phyloP scores from a whole-genome alignment of 2,113 vertebrate genomes.

The Camelus bactrianus region DNA sequence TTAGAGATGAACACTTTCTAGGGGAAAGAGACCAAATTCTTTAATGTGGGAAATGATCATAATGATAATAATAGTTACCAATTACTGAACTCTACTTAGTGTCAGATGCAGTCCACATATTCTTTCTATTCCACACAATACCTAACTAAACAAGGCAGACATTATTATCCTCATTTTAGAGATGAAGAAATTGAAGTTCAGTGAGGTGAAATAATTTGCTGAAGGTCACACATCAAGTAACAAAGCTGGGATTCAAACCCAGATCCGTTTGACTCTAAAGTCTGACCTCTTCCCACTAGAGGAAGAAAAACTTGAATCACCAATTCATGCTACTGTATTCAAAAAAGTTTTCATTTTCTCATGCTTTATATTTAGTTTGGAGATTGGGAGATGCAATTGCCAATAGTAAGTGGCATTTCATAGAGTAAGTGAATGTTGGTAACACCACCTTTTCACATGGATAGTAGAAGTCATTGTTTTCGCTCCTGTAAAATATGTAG shows the following conservation, averaged over 20 bases:
- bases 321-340: neutral
- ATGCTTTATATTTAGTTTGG: neutral
- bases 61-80: slow-evolving; percentile 8
- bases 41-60: neutral
- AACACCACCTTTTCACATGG: neutral
- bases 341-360: neutral
- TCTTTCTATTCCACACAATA: slow-evolving; percentile 21
- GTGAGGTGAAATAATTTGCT: neutral
- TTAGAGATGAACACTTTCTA: slow-evolving; percentile 12
- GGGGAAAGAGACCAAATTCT: accelerated
- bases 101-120: neutral
- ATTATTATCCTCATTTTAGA: neutral
- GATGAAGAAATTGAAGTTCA: neutral
- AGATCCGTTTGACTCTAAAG: neutral
- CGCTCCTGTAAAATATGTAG: neutral
- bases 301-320: neutral
- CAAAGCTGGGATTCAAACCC: neutral
- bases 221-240: neutral
- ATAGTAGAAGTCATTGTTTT: neutral
- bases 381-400: neutral
- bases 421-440: neutral
- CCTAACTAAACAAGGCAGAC: neutral
- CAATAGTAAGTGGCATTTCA: neutral
- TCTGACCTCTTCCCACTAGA: neutral
- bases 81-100: neutral